A percentile compares a stretch with the other conserved stretches of the same genome.
Evolutionary conservation across 2,797 vertebrate genomes (phyloP).

Genomic region (Dipus sagitta): DNA sequence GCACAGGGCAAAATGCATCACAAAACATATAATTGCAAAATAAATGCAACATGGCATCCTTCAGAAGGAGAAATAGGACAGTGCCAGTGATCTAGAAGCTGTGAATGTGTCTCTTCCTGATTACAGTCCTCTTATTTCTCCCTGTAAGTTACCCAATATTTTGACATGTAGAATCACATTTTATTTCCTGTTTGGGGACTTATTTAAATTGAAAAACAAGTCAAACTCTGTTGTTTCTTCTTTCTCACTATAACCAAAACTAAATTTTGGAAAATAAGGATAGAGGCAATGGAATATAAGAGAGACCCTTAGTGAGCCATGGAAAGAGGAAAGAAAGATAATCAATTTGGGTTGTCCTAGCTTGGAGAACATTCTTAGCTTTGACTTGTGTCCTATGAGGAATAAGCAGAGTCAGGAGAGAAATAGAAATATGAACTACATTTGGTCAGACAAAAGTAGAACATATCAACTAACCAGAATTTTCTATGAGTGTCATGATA

Average conservation of each 20-base stretch:
- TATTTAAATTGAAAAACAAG: background rate
- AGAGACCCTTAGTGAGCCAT: background rate
- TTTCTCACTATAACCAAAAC: background rate
- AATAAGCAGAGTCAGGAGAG: background rate
- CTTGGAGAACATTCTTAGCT: background rate
- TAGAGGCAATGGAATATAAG: background rate
- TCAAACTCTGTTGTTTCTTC: background rate
- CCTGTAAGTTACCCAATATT: background rate
- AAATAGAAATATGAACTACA: background rate
- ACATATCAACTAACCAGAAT: background rate
- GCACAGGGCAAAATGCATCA: background rate
- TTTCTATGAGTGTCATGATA: background rate
- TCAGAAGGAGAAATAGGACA: background rate
- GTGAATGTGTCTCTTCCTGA: background rate
- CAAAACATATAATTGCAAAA: background rate
- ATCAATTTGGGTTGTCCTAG: background rate
- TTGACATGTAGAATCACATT: background rate
- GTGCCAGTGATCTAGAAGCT: background rate
- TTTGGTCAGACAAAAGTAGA: background rate
- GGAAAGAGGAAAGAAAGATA: background rate
- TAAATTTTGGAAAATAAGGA: background rate
- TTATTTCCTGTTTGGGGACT: slow-evolving; percentile 3
- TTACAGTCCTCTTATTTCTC: background rate
- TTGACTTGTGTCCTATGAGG: background rate
- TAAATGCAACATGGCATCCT: background rate